A percentile compares a stretch with the other conserved stretches of the same genome.
These are phyloP conservation scores for Distichodus sexfasciatus DNA, from an alignment of 2,797 vertebrate genomes.

Conservation along the genomic window DNA sequence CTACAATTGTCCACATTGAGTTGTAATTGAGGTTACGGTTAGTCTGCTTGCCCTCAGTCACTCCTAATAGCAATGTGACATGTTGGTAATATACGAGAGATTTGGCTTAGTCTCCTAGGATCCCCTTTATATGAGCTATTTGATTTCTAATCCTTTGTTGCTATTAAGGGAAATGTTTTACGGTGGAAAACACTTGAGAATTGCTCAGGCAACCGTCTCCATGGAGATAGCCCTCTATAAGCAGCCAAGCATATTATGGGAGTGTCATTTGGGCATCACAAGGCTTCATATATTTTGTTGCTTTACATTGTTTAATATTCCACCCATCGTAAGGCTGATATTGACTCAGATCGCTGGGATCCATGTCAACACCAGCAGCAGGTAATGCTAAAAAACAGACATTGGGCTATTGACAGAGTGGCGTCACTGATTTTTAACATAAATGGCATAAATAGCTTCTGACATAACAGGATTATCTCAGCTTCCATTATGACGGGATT, in stretches of 20 bases:
- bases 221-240: conserved; percentile 35
- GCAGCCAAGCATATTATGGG: conserved; percentile 22
- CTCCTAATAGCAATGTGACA: conserved; percentile 5
- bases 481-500: neutral
- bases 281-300: conserved; percentile 2
- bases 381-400: neutral
- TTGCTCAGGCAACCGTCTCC: conserved; percentile 41
- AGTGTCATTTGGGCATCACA: conserved; percentile 19
- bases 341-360: too few relatives aligned
- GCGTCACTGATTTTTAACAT: neutral
- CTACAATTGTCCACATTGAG: neutral
- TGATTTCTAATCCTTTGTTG: conserved; percentile 40
- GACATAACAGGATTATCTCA: neutral
- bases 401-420: too few relatives aligned
- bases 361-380: neutral
- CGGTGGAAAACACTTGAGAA: conserved; percentile 38
- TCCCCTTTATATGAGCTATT: conserved; percentile 38
- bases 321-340: too few relatives aligned
- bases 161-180: conserved; percentile 41
- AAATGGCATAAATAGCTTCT: neutral
- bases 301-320: conserved; percentile 9
- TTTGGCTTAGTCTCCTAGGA: conserved; percentile 30
- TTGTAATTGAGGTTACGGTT: conserved; percentile 16
- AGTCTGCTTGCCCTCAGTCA: neutral
- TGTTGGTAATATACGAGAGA: conserved; percentile 28